Evolutionary conservation across 2,888 invertebrate species (phyloP), one percentile per base, ranked within the genome.

Genomic region (Calameuta pallipes): DNA sequence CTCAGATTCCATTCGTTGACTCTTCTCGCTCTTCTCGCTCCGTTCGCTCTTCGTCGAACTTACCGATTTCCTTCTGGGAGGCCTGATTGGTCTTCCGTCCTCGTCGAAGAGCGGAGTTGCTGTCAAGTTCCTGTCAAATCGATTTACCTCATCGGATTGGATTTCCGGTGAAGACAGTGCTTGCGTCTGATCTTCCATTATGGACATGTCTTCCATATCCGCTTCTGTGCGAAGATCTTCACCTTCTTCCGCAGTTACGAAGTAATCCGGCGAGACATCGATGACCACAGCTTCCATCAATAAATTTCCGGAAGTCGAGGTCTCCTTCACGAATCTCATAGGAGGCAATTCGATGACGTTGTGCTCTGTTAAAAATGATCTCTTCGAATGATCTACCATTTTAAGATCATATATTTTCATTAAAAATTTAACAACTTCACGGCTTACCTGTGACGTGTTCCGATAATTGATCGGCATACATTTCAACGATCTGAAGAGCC

Each of bases 391-490:
- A 56, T 0, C 56, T 41, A 41, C 0, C 1, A 9, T 56, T 56
- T 56, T 23, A 9, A 9, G 1, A 33, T 34, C 6, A 23, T 31
- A 71, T 33, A 23, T 33, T 11, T 71, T 71, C 4, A 15, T 4
- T 2, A 0, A 1, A 31, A 71, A 12, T 71, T 15, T 12, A 71
- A 71, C 30, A 23, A 33, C 71, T 13, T 70, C 33, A 70, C 30
- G 74, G 82, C 85, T 89, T 89, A 94, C 94, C 94, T 83, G 94
- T 93, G 15, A 97, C 95, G 89, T 97, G 96, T 92, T 98, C 97
- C 0, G 97, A 97, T 79, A 97, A 93, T 91, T 98, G 97, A 89
- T 98, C 97, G 0, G 98, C 98, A 88, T 97, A 98, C 97, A 98
- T 97, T 93, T 98, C 97, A 0, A 97, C 96, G 86, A 98, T 97